Evolutionary conservation across 1,140 invertebrate genomes (phyloP).

Genomic region (Hestina assimilis): DNA sequence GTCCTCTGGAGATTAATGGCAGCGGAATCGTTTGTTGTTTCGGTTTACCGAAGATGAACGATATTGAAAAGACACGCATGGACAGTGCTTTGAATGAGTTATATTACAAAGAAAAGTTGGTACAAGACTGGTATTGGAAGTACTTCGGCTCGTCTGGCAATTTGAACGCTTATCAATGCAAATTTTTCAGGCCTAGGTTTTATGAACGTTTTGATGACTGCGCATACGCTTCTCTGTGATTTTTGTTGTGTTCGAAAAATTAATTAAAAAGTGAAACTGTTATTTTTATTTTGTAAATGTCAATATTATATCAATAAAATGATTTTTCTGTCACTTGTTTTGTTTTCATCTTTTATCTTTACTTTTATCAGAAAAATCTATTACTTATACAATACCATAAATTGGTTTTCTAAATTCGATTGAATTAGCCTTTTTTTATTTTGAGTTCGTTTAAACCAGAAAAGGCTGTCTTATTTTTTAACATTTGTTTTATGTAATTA

Average conservation of each 20-base stretch:
- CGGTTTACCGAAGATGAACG: conserved; percentile 51
- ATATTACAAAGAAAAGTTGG: conserved; percentile 33
- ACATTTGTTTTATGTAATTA: no score
- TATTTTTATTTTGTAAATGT: neutral
- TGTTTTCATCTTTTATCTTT: conserved; percentile 2
- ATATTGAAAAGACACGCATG: conserved; percentile 36
- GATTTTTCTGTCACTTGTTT: neutral
- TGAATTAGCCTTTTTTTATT: no score
- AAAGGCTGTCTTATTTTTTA: no score
- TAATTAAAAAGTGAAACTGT: neutral
- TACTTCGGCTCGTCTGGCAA: conserved; percentile 40
- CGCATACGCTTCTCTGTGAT: conserved; percentile 48
- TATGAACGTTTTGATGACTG: conserved; percentile 51
- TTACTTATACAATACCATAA: no score
- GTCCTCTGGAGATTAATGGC: conserved; percentile 47
- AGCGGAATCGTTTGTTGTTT: conserved; percentile 45
- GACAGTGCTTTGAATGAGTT: conserved; percentile 47
- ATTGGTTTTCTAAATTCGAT: no score
- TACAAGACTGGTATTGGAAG: conserved; percentile 51
- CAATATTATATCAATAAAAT: no score
- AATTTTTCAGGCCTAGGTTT: conserved; percentile 42
- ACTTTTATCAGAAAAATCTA: no score
- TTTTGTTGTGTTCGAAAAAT: neutral
- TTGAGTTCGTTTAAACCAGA: no score
- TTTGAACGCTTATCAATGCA: conserved; percentile 40